Conservation (phyloP, 2,797 vertebrate genomes). For the Ceyx erithaca region DNA sequence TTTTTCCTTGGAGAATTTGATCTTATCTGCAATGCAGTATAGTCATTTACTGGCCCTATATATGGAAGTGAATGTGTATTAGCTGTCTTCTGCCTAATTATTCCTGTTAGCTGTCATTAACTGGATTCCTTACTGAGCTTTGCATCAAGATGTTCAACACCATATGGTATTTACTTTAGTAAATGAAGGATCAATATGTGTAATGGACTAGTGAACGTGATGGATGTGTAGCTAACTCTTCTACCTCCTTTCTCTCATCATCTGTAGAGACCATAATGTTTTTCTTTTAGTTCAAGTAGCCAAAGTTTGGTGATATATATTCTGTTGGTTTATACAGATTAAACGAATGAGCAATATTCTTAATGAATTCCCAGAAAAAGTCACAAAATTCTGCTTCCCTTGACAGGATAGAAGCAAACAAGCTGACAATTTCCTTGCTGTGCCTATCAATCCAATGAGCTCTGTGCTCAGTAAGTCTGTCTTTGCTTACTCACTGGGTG, state of each 20-base stretch:
- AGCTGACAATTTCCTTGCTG: background rate
- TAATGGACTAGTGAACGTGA: background rate
- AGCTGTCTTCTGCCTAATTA: background rate
- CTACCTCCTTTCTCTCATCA: background rate
- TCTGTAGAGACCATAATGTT: background rate
- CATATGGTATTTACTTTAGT: background rate
- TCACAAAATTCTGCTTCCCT: background rate
- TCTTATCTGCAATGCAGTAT: background rate
- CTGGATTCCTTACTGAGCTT: background rate
- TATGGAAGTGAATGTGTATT: background rate
- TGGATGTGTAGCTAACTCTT: background rate
- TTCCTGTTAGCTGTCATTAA: background rate
- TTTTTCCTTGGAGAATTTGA: background rate
- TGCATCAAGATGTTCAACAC: background rate
- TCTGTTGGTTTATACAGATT: background rate
- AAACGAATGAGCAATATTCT: background rate
- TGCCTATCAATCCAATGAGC: background rate
- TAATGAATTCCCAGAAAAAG: background rate
- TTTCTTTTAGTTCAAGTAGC: background rate
- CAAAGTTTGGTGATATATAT: background rate
- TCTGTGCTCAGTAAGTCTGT: background rate
- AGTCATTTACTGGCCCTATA: background rate
- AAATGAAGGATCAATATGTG: background rate
- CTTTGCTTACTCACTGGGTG: background rate
- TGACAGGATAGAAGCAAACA: background rate